Percentiles rank a stretch among this genome's conserved stretches.
Conservation (phyloP, 1,140 invertebrate species). For the Drosophila navojoa region DNA sequence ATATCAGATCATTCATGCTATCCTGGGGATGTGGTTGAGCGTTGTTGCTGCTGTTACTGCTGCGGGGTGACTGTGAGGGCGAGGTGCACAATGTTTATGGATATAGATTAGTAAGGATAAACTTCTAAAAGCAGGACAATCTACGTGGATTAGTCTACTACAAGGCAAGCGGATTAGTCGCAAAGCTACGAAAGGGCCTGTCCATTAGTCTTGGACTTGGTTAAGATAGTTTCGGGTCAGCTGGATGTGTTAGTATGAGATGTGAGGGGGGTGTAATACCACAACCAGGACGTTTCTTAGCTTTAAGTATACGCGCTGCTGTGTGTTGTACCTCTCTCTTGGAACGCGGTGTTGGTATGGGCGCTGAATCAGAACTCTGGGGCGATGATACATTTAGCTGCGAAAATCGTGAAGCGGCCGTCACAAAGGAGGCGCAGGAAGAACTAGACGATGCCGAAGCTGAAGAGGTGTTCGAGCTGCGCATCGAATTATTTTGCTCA, state of each 20-base stretch:
- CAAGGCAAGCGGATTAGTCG: slow-evolving; percentile 33
- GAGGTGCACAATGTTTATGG: slow-evolving; percentile 34
- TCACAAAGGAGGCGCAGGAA: slow-evolving; percentile 76
- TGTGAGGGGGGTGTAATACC: slow-evolving; percentile 41
- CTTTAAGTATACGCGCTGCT: slow-evolving; percentile 55
- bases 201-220: not conserved
- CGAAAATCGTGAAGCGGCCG: slow-evolving; percentile 74
- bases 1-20: slow-evolving; percentile 82
- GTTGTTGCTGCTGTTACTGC: slow-evolving; percentile 47
- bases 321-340: slow-evolving; percentile 80
- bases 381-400: slow-evolving; percentile 61
- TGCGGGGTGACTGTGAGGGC: slow-evolving; percentile 55
- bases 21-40: slow-evolving; percentile 53
- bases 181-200: slow-evolving; percentile 22
- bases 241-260: slow-evolving; percentile 59
- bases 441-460: slow-evolving; percentile 69
- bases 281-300: slow-evolving; percentile 62
- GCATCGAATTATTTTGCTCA: slow-evolving; percentile 53
- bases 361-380: slow-evolving; percentile 55
- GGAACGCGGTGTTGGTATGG: slow-evolving; percentile 72
- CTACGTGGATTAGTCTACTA: slow-evolving; percentile 27
- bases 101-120: slow-evolving; percentile 2
- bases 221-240: slow-evolving; percentile 14
- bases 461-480: slow-evolving; percentile 60
- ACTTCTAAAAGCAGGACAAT: not conserved